phyloP scores from a whole-genome alignment of 2,797 vertebrate species.

The Synaphobranchus kaupii region DNA sequence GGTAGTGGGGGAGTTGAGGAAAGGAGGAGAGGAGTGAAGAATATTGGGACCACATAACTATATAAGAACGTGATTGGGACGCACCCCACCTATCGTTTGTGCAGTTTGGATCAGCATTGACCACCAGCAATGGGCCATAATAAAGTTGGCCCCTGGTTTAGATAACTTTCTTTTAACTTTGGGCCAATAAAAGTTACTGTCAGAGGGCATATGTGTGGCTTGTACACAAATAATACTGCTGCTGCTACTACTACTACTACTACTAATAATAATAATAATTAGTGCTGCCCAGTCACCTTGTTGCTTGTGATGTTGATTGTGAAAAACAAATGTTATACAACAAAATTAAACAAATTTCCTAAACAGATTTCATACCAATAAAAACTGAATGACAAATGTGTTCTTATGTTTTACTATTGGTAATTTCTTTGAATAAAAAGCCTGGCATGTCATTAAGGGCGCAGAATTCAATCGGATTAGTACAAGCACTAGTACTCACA shows the following conservation, averaged over 20 bases:
- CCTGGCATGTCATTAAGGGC: background rate
- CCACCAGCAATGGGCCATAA: background rate
- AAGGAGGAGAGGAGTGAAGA: too few species aligned
- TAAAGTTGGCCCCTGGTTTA: too few species aligned
- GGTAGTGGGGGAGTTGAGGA: too few species aligned
- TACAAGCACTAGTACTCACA: background rate
- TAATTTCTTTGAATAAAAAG: conserved; percentile 2
- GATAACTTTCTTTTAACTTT: too few species aligned
- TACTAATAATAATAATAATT: background rate
- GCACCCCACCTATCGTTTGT: too few species aligned
- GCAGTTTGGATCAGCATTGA: background rate
- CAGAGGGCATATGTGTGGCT: background rate
- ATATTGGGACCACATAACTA: too few species aligned
- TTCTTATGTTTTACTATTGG: background rate
- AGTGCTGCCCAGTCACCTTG: background rate
- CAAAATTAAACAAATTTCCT: background rate
- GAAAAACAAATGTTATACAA: background rate
- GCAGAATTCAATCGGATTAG: background rate
- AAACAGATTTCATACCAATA: background rate
- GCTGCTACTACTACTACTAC: too few species aligned
- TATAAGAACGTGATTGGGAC: too few species aligned
- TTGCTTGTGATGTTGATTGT: background rate
- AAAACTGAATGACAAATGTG: background rate
- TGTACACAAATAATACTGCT: too few species aligned
- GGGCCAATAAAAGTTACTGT: background rate